Conservation (phyloP, 2,113 vertebrate species). For the Pollachius pollachius region DNA sequence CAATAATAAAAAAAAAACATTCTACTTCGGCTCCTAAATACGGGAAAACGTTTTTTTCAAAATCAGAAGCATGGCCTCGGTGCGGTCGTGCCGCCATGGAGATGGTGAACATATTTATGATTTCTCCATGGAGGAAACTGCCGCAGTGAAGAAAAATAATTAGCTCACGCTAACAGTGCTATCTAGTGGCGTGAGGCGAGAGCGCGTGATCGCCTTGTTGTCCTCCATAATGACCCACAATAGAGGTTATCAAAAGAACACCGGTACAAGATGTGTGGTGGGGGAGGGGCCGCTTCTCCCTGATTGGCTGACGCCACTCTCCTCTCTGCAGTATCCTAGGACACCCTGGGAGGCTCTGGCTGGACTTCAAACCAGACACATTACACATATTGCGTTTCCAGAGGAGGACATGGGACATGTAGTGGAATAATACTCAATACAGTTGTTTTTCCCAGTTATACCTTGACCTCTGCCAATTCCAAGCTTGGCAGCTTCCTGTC, state of each 20-base stretch:
- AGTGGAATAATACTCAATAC: no score
- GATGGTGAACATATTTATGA: neutral
- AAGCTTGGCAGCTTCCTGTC: no score
- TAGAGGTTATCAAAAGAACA: slow-evolving; percentile 51
- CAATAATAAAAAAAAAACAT: slow-evolving; percentile 75
- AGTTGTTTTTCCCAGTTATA: no score
- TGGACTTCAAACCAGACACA: no score
- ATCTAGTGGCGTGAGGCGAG: slow-evolving; percentile 61
- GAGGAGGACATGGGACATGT: no score
- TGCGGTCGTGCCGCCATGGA: slow-evolving; percentile 9
- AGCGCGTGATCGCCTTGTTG: slow-evolving; percentile 38
- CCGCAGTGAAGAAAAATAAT: slow-evolving; percentile 41
- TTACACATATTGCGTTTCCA: no score
- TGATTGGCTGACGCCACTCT: slow-evolving; percentile 24
- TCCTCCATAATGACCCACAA: slow-evolving; percentile 64
- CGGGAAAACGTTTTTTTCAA: slow-evolving; percentile 21
- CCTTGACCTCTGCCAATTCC: no score
- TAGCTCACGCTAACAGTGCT: slow-evolving; percentile 56
- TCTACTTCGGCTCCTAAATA: slow-evolving; percentile 61
- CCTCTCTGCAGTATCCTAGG: slow-evolving; percentile 36
- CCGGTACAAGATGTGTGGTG: slow-evolving; percentile 40
- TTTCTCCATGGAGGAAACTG: neutral
- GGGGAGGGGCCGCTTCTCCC: slow-evolving; percentile 45
- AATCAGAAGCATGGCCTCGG: neutral
- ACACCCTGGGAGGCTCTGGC: slow-evolving; percentile 2